Evolutionary conservation across 2,888 invertebrate genomes (phyloP), one percentile per base, ranked within the genome.

Genomic region (Hypena proboscidalis): DNA sequence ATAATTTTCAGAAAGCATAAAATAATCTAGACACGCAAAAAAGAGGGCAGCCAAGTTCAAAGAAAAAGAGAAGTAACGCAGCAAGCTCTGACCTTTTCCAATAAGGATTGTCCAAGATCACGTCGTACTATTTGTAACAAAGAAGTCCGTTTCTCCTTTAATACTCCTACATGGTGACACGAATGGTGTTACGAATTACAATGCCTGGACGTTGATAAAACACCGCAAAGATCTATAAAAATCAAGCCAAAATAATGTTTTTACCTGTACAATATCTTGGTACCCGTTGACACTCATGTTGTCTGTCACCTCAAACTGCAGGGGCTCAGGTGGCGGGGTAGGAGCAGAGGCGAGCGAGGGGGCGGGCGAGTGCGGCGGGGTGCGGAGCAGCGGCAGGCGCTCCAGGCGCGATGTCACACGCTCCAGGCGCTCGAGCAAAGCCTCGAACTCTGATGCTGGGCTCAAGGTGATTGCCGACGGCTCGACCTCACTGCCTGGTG

Each of bases 281-380:
- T 94, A 97, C 9, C 95, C 95, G 70, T 93, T 92, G 58, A 95
- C 93, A 75, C 96, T 96, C 97, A 97, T 97, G 61, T 71, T 88
- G 77, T 74, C 78, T 14, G 74, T 65, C 17, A 64, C 57, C 15
- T 72, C 64, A 13, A 71, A 62, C 14, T 71, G 37, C n/a, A 34
- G 47, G 7, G 67, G 59, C 10, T 70, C 61, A 48, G 77, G 54
- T 50, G 74, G 52, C 7, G 82, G 77, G 0, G 80, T 58, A 8
- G 58, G 58, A 15, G 62, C 69, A 27, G 76, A 69, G 14, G 54
- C 75, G 22, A 72, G 80, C 7, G 83, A 77, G n/a, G 74, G 79
- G 41, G 70, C 77, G 21, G 82, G 83, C 4, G 83, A 80, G 35
- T 65, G 64, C 37, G 81, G 81, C 35, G 81, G 80, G 11, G 82